These are phyloP conservation scores for Nomada goodeniana DNA, from an alignment of 2,888 invertebrate species.

Conservation along the genomic window DNA sequence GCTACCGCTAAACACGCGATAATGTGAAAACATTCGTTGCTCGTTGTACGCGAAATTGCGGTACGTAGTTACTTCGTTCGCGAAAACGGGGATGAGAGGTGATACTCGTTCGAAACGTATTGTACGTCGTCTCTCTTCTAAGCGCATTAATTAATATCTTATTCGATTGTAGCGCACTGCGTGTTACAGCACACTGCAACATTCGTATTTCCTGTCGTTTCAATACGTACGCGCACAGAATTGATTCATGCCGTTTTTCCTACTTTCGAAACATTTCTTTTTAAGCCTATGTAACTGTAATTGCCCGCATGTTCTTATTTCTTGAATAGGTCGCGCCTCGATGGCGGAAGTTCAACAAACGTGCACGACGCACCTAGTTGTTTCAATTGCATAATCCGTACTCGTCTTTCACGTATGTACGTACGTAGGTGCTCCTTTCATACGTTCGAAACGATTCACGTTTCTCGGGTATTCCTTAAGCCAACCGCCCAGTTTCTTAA, in stretches of 20 bases:
- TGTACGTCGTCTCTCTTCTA: too few species aligned
- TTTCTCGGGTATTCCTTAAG: too few species aligned
- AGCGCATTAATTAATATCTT: too few species aligned
- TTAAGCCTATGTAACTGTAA: constrained; percentile 52
- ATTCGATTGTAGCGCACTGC: too few species aligned
- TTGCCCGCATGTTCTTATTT: constrained; percentile 52
- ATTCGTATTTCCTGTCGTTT: neutral
- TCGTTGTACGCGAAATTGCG: too few species aligned
- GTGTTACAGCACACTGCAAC: too few species aligned
- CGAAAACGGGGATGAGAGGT: too few species aligned
- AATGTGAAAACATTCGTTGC: too few species aligned
- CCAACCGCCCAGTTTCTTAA: too few species aligned
- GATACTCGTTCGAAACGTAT: too few species aligned
- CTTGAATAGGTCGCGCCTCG: constrained; percentile 36
- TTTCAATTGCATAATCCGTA: constrained; percentile 11
- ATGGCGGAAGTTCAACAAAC: constrained; percentile 57
- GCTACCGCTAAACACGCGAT: neutral
- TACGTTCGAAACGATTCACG: neutral
- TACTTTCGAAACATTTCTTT: constrained; percentile 6
- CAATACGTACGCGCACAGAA: neutral
- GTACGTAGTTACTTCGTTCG: too few species aligned
- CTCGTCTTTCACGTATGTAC: constrained; percentile 1
- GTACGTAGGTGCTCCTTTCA: neutral
- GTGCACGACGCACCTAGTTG: constrained; percentile 39
- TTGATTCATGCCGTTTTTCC: neutral